A percentile compares a stretch with the other conserved stretches of the same genome.
phyloP scores from a whole-genome alignment of 1,140 invertebrate species.

The Homarus americanus region DNA sequence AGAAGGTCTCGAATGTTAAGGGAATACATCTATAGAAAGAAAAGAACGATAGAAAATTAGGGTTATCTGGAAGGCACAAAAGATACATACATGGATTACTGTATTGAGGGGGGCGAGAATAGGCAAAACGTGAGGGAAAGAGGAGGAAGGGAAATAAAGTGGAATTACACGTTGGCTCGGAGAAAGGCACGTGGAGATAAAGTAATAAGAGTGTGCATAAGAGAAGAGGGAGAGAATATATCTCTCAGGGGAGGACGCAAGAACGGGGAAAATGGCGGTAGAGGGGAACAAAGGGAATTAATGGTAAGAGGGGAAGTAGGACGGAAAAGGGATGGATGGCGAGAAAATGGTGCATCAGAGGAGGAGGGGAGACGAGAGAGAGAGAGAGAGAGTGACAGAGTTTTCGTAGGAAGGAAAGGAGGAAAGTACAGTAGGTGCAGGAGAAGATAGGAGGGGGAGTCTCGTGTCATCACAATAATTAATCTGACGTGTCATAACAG shows the following conservation, averaged over 20 bases:
- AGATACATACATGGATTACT: neutral
- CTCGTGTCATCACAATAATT: no score
- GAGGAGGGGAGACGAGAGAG: neutral
- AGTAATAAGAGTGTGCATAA: conserved; percentile 1
- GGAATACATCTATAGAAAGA: neutral
- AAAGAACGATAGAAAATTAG: neutral
- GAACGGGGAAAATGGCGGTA: neutral
- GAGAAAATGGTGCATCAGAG: neutral
- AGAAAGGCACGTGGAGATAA: neutral
- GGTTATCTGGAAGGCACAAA: neutral
- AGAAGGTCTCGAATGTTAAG: neutral
- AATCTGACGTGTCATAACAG: no score
- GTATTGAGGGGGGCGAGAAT: no score
- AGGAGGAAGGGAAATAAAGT: neutral
- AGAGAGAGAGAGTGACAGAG: neutral
- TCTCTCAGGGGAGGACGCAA: neutral
- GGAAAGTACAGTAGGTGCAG: neutral
- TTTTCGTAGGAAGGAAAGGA: no score
- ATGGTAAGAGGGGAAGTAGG: neutral
- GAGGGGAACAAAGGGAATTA: conserved; percentile 10
- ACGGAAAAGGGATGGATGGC: neutral
- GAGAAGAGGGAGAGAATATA: neutral
- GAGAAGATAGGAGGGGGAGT: neutral
- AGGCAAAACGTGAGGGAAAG: neutral
- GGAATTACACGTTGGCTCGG: neutral